Percentiles rank a stretch among this genome's conserved stretches.
Evolutionary conservation across 2,888 invertebrate genomes (phyloP).

Genomic region (Spisula subtruncata): DNA sequence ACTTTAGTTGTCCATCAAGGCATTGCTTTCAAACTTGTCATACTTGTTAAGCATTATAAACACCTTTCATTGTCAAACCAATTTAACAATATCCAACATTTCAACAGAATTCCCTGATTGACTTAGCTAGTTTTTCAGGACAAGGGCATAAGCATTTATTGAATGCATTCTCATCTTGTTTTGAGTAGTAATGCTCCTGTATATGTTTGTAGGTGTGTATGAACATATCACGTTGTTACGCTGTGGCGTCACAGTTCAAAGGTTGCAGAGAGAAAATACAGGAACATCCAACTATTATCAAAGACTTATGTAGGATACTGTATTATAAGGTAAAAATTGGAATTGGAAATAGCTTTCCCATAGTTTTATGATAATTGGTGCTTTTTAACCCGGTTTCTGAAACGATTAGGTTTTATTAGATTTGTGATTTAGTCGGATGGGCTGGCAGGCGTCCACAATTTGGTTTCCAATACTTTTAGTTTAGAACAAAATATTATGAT

Average conservation of each 20-base stretch:
- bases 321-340: constrained; percentile 92
- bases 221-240: constrained; percentile 96
- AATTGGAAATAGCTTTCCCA: neutral
- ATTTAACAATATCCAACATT: neutral
- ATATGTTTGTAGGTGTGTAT: constrained; percentile 91
- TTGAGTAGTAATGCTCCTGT: no score
- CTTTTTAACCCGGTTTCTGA: no score
- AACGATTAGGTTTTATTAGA: no score
- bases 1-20: neutral
- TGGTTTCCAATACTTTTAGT: no score
- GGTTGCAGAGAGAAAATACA: constrained; percentile 95
- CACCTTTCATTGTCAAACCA: neutral
- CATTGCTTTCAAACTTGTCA: neutral
- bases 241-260: constrained; percentile 98
- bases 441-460: no score
- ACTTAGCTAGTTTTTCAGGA: neutral
- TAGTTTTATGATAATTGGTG: no score
- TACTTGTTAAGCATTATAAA: neutral
- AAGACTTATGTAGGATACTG: constrained; percentile 94
- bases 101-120: neutral
- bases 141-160: neutral
- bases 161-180: neutral
- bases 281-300: constrained; percentile 94
- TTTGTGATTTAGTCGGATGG: no score
- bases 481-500: no score